Evolutionary conservation across 2,113 vertebrate genomes (phyloP).

Genomic region (Cettia cetti): DNA sequence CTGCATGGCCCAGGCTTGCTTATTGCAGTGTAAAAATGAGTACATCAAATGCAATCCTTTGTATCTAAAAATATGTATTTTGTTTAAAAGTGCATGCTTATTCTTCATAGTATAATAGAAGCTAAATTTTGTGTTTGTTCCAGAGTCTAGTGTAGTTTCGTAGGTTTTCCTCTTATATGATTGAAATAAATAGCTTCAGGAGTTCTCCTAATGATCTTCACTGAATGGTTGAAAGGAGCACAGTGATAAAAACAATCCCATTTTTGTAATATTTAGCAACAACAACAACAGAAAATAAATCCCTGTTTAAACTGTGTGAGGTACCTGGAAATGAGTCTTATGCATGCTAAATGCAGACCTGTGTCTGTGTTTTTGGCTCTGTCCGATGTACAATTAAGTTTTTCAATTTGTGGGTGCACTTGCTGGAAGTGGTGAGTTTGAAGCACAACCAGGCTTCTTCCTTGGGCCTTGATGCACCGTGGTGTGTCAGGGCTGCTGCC

Average conservation of each 20-base stretch:
- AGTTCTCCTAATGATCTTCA: not conserved
- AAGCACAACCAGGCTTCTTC: not conserved
- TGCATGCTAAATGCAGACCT: not conserved
- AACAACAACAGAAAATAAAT: not conserved
- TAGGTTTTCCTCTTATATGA: not conserved
- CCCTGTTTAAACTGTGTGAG: not conserved
- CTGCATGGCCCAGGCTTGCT: slow-evolving; percentile 1
- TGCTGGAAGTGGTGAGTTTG: not conserved
- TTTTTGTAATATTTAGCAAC: not conserved
- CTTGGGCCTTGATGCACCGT: not conserved
- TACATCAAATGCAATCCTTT: not conserved
- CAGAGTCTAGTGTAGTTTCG: not conserved
- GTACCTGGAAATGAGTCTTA: not conserved
- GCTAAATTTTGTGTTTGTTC: not conserved
- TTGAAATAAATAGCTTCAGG: not conserved
- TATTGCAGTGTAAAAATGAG: not conserved
- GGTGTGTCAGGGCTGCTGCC: not conserved
- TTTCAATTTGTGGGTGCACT: not conserved
- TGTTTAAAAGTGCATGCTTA: not conserved
- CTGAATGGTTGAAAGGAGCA: not conserved
- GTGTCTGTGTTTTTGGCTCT: not conserved
- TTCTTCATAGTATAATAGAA: not conserved
- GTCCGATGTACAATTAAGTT: not conserved
- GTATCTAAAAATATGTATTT: not conserved
- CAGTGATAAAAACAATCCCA: not conserved